These are phyloP conservation scores for Drosophila ustulata DNA, from an alignment of 2,888 invertebrate species.

Conservation along the genomic window DNA sequence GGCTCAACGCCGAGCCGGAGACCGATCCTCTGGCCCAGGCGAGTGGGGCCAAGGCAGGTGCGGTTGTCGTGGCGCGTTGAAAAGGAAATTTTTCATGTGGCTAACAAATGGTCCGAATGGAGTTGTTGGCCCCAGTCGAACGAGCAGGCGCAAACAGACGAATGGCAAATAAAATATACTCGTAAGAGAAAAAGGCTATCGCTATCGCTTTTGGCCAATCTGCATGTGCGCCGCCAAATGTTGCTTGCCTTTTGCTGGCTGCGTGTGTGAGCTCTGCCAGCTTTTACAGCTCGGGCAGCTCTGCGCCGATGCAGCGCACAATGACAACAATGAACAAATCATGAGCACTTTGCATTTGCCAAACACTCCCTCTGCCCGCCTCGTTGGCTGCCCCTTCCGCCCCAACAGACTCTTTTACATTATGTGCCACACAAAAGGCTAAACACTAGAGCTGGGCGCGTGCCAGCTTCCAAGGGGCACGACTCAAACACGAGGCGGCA, in stretches of 20 bases:
- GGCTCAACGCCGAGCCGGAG: not conserved
- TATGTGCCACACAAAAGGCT: slow-evolving; percentile 61
- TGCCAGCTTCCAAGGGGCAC: slow-evolving; percentile 23
- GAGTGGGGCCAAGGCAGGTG: slow-evolving; percentile 60
- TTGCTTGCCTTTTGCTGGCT: slow-evolving; percentile 11
- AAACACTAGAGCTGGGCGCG: slow-evolving; percentile 48
- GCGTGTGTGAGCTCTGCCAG: slow-evolving; percentile 44
- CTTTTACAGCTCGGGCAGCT: not conserved
- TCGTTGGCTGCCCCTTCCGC: slow-evolving; percentile 6
- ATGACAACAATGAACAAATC: slow-evolving; percentile 81
- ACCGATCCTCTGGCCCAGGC: not conserved
- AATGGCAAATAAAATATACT: slow-evolving; percentile 49
- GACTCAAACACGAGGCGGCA: slow-evolving; percentile 9
- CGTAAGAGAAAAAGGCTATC: slow-evolving; percentile 70
- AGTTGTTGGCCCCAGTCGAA: slow-evolving; percentile 48
- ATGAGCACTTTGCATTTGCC: slow-evolving; percentile 73
- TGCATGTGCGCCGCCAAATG: slow-evolving; percentile 69
- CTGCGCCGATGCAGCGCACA: slow-evolving; percentile 46
- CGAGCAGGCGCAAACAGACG: slow-evolving; percentile 50
- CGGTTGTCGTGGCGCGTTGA: slow-evolving; percentile 67
- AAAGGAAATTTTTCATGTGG: slow-evolving; percentile 78
- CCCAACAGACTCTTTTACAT: not conserved
- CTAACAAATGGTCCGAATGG: slow-evolving; percentile 61
- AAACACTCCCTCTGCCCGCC: slow-evolving; percentile 10
- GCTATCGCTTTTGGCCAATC: slow-evolving; percentile 78